Evolutionary conservation across 2,797 vertebrate species (phyloP).

Genomic region (Fratercula arctica): DNA sequence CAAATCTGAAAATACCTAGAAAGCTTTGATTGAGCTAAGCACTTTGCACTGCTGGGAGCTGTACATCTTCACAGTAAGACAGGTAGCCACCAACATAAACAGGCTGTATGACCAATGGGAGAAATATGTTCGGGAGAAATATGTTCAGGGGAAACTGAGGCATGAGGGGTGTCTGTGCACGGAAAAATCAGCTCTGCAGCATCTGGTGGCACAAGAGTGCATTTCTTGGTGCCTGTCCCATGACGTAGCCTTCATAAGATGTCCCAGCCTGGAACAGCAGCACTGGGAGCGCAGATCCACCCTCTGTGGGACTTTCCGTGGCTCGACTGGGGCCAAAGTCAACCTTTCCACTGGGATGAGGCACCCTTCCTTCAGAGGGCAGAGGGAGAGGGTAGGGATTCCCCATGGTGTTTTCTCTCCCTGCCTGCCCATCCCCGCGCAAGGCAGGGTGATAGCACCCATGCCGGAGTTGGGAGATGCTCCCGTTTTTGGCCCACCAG

Average conservation of each 20-base stretch:
- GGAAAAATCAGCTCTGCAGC: neutral
- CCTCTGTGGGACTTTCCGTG: neutral
- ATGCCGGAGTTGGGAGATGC: neutral
- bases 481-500: neutral
- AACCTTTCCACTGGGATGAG: neutral
- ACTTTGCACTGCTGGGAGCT: neutral
- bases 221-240: neutral
- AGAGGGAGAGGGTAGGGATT: neutral
- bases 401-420: neutral
- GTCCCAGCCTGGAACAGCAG: fast-evolving
- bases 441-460: neutral
- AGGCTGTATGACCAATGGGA: neutral
- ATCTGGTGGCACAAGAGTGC: neutral
- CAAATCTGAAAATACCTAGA: neutral
- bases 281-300: neutral
- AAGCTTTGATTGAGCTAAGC: neutral
- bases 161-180: neutral
- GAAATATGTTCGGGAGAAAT: neutral
- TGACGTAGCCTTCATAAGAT: neutral
- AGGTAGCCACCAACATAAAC: neutral
- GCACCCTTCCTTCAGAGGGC: neutral
- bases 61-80: neutral
- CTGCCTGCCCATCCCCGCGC: fast-evolving
- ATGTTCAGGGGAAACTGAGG: neutral
- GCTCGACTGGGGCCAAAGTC: neutral